Evolutionary conservation across 2,797 vertebrate species (phyloP).

Genomic region (Pteropus rufus): DNA sequence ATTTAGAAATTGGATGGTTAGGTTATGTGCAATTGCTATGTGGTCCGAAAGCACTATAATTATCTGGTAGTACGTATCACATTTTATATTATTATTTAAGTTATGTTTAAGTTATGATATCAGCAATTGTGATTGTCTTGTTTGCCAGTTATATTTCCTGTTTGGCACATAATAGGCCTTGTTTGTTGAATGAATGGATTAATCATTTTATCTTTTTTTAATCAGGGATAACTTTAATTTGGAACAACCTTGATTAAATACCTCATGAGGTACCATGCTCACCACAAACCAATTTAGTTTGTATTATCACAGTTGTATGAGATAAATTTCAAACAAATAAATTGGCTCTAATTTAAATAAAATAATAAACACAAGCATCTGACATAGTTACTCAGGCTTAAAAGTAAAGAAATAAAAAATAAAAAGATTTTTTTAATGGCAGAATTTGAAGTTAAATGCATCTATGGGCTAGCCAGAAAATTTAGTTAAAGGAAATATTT

Average conservation of each 20-base stretch:
- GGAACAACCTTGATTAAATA: slow-evolving; percentile 32
- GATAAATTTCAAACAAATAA: neutral
- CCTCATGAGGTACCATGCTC: neutral
- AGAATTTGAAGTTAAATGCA: slow-evolving; percentile 4
- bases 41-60: neutral
- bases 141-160: slow-evolving; percentile 28
- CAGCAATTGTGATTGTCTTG: neutral
- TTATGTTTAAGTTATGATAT: neutral
- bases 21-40: neutral
- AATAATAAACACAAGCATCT: neutral
- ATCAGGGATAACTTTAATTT: neutral
- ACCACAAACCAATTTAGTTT: slow-evolving; percentile 9
- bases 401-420: neutral
- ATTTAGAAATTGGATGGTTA: neutral
- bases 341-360: neutral
- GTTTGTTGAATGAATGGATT: neutral
- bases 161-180: neutral
- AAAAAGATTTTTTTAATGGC: neutral
- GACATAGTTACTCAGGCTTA: neutral
- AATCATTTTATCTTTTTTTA: neutral
- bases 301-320: neutral
- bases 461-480: neutral
- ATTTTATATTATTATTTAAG: slow-evolving; percentile 13
- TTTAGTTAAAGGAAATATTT: neutral
- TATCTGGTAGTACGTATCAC: neutral